Percentiles rank a stretch among this genome's conserved stretches.
Conservation (phyloP, 2,888 invertebrate species). For the Pachliopta kotzebuea region DNA sequence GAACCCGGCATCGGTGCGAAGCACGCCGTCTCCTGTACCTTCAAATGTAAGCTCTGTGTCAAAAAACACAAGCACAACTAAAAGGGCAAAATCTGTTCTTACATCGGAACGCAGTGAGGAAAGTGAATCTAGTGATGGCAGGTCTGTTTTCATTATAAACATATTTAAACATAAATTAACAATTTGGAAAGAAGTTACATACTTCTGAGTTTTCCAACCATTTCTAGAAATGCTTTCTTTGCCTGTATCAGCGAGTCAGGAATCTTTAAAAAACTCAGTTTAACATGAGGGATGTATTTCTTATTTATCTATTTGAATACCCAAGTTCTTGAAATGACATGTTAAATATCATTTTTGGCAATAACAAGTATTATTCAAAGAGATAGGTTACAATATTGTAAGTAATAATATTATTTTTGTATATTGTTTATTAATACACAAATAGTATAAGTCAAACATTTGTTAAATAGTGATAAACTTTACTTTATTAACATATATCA, state of each 20-base stretch:
- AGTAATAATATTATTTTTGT: neutral
- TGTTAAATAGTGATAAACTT: neutral
- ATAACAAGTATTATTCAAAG: neutral
- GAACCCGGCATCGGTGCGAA: slow-evolving; percentile 85
- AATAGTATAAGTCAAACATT: neutral
- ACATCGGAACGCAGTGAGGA: slow-evolving; percentile 86
- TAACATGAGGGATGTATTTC: neutral
- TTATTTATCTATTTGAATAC: neutral
- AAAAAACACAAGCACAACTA: slow-evolving; percentile 81
- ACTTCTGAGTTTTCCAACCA: slow-evolving; percentile 25
- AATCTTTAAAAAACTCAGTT: neutral
- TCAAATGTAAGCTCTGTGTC: slow-evolving; percentile 86
- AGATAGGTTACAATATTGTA: neutral
- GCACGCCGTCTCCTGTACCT: slow-evolving; percentile 87
- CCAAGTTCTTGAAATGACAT: neutral
- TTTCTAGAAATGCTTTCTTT: slow-evolving; percentile 30
- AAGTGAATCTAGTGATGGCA: slow-evolving; percentile 84
- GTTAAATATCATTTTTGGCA: neutral
- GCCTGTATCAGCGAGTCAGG: slow-evolving; percentile 16
- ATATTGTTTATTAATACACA: neutral
- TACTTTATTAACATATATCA: neutral
- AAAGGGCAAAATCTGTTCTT: slow-evolving; percentile 84
- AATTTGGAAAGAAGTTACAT: slow-evolving; percentile 21
- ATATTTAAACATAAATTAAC: slow-evolving; percentile 21
- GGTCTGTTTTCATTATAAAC: slow-evolving; percentile 47